Percentiles rank a stretch among this genome's conserved stretches.
Evolutionary conservation across 2,797 vertebrate genomes (phyloP).

Genomic region (Neostethus bicornis): DNA sequence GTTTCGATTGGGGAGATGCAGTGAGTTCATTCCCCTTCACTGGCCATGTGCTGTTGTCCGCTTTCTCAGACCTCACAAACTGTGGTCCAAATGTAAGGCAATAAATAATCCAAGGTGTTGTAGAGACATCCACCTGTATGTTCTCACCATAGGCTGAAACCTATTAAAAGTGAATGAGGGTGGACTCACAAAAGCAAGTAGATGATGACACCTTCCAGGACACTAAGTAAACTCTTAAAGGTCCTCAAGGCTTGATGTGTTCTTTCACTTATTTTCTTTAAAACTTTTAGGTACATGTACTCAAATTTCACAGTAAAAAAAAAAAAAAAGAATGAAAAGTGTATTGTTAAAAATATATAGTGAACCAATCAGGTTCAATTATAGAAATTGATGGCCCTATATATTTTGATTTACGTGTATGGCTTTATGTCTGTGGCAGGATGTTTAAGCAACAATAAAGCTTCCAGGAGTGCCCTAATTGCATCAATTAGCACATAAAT

Average conservation of each 20-base stretch:
- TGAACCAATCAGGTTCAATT: too few species aligned
- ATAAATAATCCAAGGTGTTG: neutral
- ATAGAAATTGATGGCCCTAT: too few species aligned
- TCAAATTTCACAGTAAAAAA: too few species aligned
- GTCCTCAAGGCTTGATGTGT: neutral
- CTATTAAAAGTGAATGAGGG: neutral
- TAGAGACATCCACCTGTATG: neutral
- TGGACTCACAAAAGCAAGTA: neutral
- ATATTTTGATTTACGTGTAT: too few species aligned
- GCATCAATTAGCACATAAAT: too few species aligned
- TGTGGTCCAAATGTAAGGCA: neutral
- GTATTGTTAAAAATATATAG: too few species aligned
- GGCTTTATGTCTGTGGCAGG: too few species aligned
- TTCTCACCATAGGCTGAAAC: neutral
- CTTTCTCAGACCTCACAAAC: neutral
- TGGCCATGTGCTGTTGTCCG: neutral
- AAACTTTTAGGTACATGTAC: too few species aligned
- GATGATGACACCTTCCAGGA: neutral
- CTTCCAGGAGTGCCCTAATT: too few species aligned
- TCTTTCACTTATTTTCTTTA: neutral
- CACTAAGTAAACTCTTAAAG: neutral
- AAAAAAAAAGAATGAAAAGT: too few species aligned
- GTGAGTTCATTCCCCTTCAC: neutral
- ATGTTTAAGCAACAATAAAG: too few species aligned
- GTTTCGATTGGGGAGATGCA: too few species aligned